Evolutionary conservation across 30 jellyfish, hydroid and myxozoan species (phyloP), one percentile per base, ranked within the genome.

Genomic region (Aurelia sp.): DNA sequence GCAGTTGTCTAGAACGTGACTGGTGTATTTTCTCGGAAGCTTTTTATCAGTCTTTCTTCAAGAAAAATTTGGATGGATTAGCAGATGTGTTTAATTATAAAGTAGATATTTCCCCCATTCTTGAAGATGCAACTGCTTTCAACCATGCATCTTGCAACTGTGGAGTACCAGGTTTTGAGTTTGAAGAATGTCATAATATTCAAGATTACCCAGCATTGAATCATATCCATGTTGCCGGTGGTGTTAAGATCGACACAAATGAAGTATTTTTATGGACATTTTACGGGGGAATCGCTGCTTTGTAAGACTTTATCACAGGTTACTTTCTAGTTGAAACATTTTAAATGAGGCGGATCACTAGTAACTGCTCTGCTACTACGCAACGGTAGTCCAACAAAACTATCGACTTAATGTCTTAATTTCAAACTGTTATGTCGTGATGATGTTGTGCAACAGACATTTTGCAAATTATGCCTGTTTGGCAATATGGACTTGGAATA

Each of bases 91-190:
- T 52, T 22, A 7, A 22, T 11, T 80, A 66, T 67, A 51, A 33
- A 30, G 90, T 86, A 1, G 96, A 86, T 23, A 66, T 86, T n/a
- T 13, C 66, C 6, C 79, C 85, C 13, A 60, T 86, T 13, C 82
- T 71, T 31, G 58, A 86, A 3, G 70, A 60, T 10, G 79, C 80
- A n/a, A 4, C 31, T 31, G 81, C 82, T 3, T 87, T 87, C 51
- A 78, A 87, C 31, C 96, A 87, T 70, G 96, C 96, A 11, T 66
- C 84, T 61, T 88, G 96, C 85, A 44, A 79, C 68, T 88, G 96
- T 57, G 11, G 11, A 6, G 78, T 71, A 11, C 92, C 91, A 17
- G 66, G 44, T 17, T 88, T 68, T 60, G 57, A 73, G 18, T 7
- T 88, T 22, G 50, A 44, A 20, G 92, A 88, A 27, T 88, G 81